A percentile compares a stretch with the other conserved stretches of the same genome.
phyloP scores from a whole-genome alignment of 2,797 vertebrate genomes.

The Enoplosus armatus region DNA sequence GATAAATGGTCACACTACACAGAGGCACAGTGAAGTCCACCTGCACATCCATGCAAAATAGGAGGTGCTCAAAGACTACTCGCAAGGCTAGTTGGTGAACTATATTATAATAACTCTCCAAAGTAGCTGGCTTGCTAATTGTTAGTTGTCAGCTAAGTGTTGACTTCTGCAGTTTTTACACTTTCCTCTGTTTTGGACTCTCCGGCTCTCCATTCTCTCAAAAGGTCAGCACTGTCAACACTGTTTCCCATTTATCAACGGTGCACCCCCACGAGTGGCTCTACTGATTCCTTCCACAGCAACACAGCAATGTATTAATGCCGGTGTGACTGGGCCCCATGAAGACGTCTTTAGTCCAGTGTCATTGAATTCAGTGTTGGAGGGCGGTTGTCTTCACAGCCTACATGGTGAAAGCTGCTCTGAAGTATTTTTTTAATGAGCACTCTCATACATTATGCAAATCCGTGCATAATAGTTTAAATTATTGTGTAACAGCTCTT shows the following conservation, averaged over 20 bases:
- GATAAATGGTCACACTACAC: background rate
- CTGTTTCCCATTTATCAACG: too few relatives aligned
- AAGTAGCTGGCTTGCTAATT: background rate
- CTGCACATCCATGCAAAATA: background rate
- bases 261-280: background rate
- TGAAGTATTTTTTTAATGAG: background rate
- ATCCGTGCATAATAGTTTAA: too few relatives aligned
- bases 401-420: background rate
- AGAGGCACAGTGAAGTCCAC: background rate
- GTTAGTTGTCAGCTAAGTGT: too few relatives aligned
- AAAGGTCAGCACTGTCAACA: too few relatives aligned
- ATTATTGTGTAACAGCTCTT: too few relatives aligned
- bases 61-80: background rate
- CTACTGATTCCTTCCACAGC: background rate
- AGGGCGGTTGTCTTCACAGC: background rate
- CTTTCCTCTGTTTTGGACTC: too few relatives aligned
- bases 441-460: background rate
- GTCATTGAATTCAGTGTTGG: too few relatives aligned
- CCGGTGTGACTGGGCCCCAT: too few relatives aligned
- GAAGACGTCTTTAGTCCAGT: too few relatives aligned
- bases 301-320: background rate
- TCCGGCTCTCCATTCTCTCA: too few relatives aligned
- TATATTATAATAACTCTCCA: background rate
- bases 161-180: too few relatives aligned
- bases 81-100: background rate